Base-by-base conservation (phyloP, 1,140 invertebrate species). In the Zaprionus nigranus region DNA sequence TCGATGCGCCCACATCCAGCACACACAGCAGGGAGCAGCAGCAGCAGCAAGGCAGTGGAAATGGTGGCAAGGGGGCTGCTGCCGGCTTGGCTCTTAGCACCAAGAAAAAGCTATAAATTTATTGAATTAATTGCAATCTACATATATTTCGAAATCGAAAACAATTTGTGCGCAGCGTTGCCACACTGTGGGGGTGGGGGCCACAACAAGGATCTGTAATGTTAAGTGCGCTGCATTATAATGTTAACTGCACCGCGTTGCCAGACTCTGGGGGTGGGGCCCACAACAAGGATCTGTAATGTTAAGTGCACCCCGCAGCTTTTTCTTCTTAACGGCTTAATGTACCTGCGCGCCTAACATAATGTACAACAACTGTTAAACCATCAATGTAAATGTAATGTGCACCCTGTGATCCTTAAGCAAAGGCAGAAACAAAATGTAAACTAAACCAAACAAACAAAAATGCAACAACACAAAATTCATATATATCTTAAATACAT, bases 61-160 rank as follows among this genome's bases (percentile, higher is more conserved):
- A 5, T 51, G 38, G 38, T 40, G 56, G 13, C 51, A 15, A 12
- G 12, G 26, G 26, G 46, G 9, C 40, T 26, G 63, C 58, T 34
- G 56, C 58, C 57, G 81, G 74, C 82, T 69, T 81, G 79, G 68
- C 76, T 54, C 78, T 80, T 81, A 88, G 74, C 58, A 70, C 85
- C 79, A 88, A 90, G 81, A 88, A 88, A 56, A 77, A 74, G 65
- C 78, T 90, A 49, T 87, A 83, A 70, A 75, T 22, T 5, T 30
- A 34, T 11, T 28, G 12, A 28, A 51, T 24, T 51, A 51, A 13
- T 51, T 51, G 46, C 46, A 22, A 24, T 24, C 40, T 43, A 6
- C 15, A 43, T n/a, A 7, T 17, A n/a, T 43, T n/a, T 11, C n/a
- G 40, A 17, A 49, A 49, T 30, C 28, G 28, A 30, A 30, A 30